Base-by-base conservation (phyloP, 2,113 vertebrate genomes). In the Alethe castanea region DNA sequence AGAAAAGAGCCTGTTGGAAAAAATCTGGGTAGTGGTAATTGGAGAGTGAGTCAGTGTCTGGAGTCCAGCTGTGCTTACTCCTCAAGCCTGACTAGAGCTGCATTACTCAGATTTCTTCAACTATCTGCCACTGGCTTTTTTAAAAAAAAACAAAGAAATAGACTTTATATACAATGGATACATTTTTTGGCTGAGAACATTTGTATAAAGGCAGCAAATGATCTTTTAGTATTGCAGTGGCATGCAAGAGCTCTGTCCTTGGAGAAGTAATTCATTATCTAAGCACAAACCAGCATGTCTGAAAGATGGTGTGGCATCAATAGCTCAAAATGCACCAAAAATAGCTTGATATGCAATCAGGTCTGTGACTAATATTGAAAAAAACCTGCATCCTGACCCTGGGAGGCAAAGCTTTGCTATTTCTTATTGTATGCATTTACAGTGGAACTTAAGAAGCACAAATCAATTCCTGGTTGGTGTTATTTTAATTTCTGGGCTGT, bases 41-140 rank as follows among this genome's bases (percentile, higher is more conserved):
- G 92, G 81, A 94, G 96, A 95, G 82, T 96, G 96, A 97, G 91
- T 97, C 97, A 97, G 73, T 96, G 95, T 95, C 96, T 97, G 86
- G 91, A 91, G 94, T 96, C 90, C 95, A 97, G 90, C 90, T 92
- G 79, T 72, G 86, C 85, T 89, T 74, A 61, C 86, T 84, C 65
- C 57, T 94, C 25, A 95, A 74, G 90, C 65, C 79, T 81, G 67
- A 86, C 36, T 62, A 79, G n/a, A 88, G 91, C 62, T 18, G 38
- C 88, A 35, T 61, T 80, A 90, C 81, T 26, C 79, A 74, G 77
- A 94, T 93, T 88, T 88, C 54, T 54, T 84, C 74, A 66, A 36
- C 29, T 61, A 19, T 54, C 73, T 79, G 42, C 61, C 86, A 84
- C 17, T 35, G 38, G 4, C 8, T 72, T 50, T 65, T 59, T 60